Evolutionary conservation across 2,113 vertebrate genomes (phyloP), one percentile per base, ranked within the genome.

Genomic region (Anguilla japonica): DNA sequence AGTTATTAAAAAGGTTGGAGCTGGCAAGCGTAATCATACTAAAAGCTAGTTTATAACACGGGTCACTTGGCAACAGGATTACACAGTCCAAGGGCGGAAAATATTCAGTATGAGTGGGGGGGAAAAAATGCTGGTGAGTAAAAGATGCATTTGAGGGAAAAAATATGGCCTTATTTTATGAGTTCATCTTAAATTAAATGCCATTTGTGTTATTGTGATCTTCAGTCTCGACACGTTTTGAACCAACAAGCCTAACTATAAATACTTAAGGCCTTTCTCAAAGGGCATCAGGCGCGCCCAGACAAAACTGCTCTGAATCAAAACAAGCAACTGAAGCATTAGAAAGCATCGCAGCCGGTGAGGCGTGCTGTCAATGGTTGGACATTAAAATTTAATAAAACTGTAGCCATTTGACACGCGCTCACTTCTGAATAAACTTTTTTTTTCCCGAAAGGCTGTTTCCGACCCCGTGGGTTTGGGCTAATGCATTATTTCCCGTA

Each of bases 21-120:
- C 85, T 78, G 89, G 88, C 92, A 85, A 87, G 93, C 89, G 91
- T 93, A 96, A 96, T 96, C 94, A 95, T 91, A 91, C 93, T 96
- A 96, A 96, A 95, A 96, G 95, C 94, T 90, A 86, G 90, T 92
- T 88, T 88, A 91, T 91, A 93, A 92, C 86, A 89, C 88, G 87
- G 89, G 90, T 89, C 84, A 82, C 60, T 89, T 92, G 87, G 90
- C 88, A 90, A 89, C 63, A 50, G 60, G 89, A 90, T 93, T 90
- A 90, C 91, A 87, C 85, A 6, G 41, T 89, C 91, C 94, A 94
- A 92, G 92, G 91, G 86, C 85, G 81, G 56, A 83, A 91, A 90
- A 40, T 39, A 88, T 90, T 93, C 89, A 91, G 90, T 71, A 82
- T 79, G 79, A 87, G 79, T 34, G 86, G 57, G 43, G 50, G 87